These are phyloP conservation scores for Oncorhynchus gorbuscha DNA, from an alignment of 2,113 vertebrate genomes.

Conservation along the genomic window DNA sequence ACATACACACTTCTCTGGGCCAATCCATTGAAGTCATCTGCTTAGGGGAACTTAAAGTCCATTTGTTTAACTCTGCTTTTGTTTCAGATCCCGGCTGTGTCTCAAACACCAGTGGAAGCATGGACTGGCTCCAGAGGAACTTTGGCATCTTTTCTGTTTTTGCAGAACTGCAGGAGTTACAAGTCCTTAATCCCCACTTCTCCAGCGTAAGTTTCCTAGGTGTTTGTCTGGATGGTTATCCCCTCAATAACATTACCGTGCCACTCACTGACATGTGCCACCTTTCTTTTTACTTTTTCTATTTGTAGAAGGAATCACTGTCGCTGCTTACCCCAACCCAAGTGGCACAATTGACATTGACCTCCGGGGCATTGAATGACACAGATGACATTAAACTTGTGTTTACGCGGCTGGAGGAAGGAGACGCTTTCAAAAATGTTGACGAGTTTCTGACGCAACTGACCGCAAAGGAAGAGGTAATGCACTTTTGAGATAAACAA, in stretches of 20 bases:
- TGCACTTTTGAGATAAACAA: not conserved
- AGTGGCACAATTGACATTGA: slow-evolving; percentile 19
- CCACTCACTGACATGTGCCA: not conserved
- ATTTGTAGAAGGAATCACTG: slow-evolving; percentile 19
- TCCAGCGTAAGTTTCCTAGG: slow-evolving; percentile 10
- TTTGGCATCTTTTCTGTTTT: slow-evolving; percentile 24
- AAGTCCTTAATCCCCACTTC: slow-evolving; percentile 17
- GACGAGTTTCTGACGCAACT: not conserved
- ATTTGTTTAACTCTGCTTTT: too few species aligned
- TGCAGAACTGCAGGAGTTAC: slow-evolving; percentile 5
- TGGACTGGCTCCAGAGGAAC: slow-evolving; percentile 23
- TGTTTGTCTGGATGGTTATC: not conserved
- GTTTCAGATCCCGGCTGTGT: too few species aligned
- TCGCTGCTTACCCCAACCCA: slow-evolving; percentile 23
- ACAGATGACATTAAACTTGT: not conserved
- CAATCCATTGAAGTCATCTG: too few species aligned
- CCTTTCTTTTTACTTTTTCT: not conserved
- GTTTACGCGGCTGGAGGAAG: too few species aligned
- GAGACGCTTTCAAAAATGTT: too few species aligned
- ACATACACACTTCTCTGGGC: too few species aligned
- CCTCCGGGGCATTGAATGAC: slow-evolving; percentile 22
- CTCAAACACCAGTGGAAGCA: not conserved
- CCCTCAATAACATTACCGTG: not conserved
- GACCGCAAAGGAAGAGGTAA: not conserved
- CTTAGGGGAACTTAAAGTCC: too few species aligned